Percentiles rank a stretch among this genome's conserved stretches.
Evolutionary conservation across 2,888 invertebrate species (phyloP).

Genomic region (Camptogramma bilineatum): DNA sequence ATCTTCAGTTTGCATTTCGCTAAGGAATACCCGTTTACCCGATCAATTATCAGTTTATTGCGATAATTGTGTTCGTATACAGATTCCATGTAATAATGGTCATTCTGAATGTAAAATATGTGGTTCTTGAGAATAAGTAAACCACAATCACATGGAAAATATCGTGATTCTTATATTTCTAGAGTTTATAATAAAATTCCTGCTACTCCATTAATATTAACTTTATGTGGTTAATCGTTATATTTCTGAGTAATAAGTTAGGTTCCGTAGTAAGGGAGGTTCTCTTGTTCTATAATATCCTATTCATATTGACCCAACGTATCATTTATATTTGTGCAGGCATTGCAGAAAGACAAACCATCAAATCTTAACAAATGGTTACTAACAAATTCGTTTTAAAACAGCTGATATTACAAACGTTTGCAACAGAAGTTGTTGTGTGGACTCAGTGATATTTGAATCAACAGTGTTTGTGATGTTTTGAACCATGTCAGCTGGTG

Average conservation of each 20-base stretch:
- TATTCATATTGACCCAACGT: conserved; percentile 5
- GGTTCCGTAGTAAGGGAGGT: not conserved
- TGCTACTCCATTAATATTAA: conserved; percentile 10
- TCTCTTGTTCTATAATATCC: conserved; percentile 8
- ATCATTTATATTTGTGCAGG: conserved; percentile 25
- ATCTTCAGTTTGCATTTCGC: not conserved
- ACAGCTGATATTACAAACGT: not conserved
- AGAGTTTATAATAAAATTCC: conserved; percentile 3
- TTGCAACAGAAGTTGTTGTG: conserved; percentile 5
- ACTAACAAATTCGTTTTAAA: not conserved
- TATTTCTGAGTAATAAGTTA: not conserved
- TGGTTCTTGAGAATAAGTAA: conserved; percentile 12
- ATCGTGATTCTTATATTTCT: conserved; percentile 7
- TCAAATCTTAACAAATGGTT: not conserved
- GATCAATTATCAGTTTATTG: conserved; percentile 18
- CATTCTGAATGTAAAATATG: conserved; percentile 8
- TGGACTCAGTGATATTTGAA: conserved; percentile 15
- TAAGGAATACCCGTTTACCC: conserved; percentile 11
- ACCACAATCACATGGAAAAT: conserved; percentile 15
- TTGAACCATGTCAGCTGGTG: conserved; percentile 64
- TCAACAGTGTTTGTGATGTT: conserved; percentile 50
- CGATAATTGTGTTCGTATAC: conserved; percentile 4
- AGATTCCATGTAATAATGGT: conserved; percentile 3
- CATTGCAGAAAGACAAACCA: conserved; percentile 6
- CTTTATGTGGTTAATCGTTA: conserved; percentile 10